A percentile compares a stretch with the other conserved stretches of the same genome.
Evolutionary conservation across 1,140 invertebrate genomes (phyloP).

Genomic region (Lethrus apterus): DNA sequence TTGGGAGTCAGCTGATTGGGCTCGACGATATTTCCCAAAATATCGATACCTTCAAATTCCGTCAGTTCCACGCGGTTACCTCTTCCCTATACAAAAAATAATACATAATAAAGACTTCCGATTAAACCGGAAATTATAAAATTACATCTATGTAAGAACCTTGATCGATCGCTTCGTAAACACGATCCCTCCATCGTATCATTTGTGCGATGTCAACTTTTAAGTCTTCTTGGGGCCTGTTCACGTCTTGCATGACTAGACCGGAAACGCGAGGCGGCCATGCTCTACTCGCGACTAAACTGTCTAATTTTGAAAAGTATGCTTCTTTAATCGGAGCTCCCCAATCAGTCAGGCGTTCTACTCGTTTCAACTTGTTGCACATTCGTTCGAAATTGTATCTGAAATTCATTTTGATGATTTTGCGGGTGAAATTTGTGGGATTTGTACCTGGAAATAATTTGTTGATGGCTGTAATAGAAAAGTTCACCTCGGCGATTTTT

Average conservation of each 20-base stretch:
- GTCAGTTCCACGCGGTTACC: constrained; percentile 46
- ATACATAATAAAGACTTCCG: no score
- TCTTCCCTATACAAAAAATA: constrained; percentile 38
- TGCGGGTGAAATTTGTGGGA: neutral
- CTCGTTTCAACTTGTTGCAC: constrained; percentile 50
- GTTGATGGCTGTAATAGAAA: constrained; percentile 68
- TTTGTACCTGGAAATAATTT: constrained; percentile 49
- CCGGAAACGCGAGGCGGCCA: constrained; percentile 54
- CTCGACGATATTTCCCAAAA: constrained; percentile 70
- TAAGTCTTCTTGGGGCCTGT: constrained; percentile 56
- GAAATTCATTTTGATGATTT: neutral
- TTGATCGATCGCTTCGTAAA: constrained; percentile 64
- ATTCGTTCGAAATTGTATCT: constrained; percentile 60
- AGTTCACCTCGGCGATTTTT: constrained; percentile 65
- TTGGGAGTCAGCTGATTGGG: constrained; percentile 57
- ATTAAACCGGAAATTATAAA: no score
- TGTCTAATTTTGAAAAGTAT: constrained; percentile 65
- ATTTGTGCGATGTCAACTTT: constrained; percentile 56
- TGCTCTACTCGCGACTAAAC: constrained; percentile 51
- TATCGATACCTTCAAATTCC: constrained; percentile 63
- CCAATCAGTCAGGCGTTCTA: constrained; percentile 50
- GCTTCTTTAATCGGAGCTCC: constrained; percentile 55
- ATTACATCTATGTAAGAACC: constrained; percentile 47
- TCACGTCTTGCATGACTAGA: constrained; percentile 51
- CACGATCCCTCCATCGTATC: constrained; percentile 63